A percentile compares a stretch with the other conserved stretches of the same genome.
These are phyloP conservation scores for Clivina fossor DNA, from an alignment of 2,888 invertebrate species.

Conservation along the genomic window DNA sequence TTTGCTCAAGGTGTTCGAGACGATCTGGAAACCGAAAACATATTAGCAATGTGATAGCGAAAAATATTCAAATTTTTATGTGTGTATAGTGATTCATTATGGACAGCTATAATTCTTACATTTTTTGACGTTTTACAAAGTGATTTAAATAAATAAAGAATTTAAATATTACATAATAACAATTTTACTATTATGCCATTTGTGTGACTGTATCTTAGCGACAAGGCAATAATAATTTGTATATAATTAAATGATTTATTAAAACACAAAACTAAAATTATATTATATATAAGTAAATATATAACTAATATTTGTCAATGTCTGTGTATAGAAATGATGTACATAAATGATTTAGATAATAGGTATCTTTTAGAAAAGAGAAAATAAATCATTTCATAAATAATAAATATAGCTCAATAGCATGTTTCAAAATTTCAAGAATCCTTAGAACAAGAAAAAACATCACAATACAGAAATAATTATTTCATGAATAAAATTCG, in stretches of 20 bases:
- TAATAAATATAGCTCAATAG: slow-evolving; percentile 29
- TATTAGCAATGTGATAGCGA: slow-evolving; percentile 32
- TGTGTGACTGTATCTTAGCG: slow-evolving; percentile 31
- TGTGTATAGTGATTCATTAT: slow-evolving; percentile 29
- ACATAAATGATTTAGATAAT: slow-evolving; percentile 27
- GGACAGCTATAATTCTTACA: slow-evolving; percentile 6
- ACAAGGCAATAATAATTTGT: slow-evolving; percentile 34
- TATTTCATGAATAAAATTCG: slow-evolving; percentile 19
- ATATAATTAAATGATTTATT: slow-evolving; percentile 30
- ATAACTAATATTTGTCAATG: slow-evolving; percentile 32
- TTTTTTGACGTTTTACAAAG: slow-evolving; percentile 22
- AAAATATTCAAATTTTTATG: slow-evolving; percentile 26
- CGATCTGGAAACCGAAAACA: slow-evolving; percentile 22
- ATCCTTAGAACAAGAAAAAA: slow-evolving; percentile 16
- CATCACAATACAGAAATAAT: slow-evolving; percentile 17
- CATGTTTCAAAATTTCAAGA: slow-evolving; percentile 30
- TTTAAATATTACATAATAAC: slow-evolving; percentile 6
- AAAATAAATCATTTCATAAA: slow-evolving; percentile 27
- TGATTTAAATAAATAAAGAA: slow-evolving; percentile 22
- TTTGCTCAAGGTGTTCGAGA: slow-evolving; percentile 19
- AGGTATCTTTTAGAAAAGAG: slow-evolving; percentile 23
- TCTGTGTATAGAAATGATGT: slow-evolving; percentile 32
- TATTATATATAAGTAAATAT: slow-evolving; percentile 25
- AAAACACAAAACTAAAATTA: slow-evolving; percentile 18
- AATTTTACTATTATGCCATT: slow-evolving; percentile 25